phyloP scores from a whole-genome alignment of 2,888 invertebrate species.

The Tridacna gigas region DNA sequence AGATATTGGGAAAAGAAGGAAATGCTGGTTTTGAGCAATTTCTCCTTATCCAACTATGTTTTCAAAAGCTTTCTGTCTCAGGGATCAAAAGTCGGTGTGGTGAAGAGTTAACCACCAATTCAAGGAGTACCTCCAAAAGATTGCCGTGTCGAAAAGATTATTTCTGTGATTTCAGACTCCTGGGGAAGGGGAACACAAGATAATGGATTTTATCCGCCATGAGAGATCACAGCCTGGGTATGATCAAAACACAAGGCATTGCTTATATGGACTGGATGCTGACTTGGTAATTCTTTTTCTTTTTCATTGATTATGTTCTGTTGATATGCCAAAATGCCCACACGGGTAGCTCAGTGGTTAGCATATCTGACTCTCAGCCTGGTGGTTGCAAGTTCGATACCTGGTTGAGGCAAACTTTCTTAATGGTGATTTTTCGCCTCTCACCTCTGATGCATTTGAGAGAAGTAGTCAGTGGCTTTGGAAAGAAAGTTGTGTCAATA shows the following conservation, averaged over 20 bases:
- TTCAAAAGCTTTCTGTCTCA: background rate
- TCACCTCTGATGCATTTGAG: no score
- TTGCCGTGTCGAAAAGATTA: background rate
- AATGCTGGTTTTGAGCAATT: background rate
- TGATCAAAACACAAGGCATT: slow-evolving; percentile 96
- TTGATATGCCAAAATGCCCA: no score
- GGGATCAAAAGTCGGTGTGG: background rate
- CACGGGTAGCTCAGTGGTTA: no score
- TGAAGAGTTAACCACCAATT: background rate
- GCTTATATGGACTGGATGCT: slow-evolving; percentile 98
- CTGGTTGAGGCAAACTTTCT: no score
- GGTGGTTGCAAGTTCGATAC: no score
- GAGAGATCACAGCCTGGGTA: slow-evolving; percentile 93
- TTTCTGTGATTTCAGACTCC: slow-evolving; percentile 88
- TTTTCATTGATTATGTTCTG: no score
- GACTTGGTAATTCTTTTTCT: slow-evolving; percentile 88
- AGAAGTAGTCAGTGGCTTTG: no score
- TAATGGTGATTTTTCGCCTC: no score
- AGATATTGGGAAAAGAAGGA: no score
- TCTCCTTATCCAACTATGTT: background rate
- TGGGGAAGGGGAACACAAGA: slow-evolving; percentile 99
- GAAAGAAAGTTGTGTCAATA: no score
- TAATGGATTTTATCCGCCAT: slow-evolving; percentile 97
- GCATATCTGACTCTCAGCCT: no score
- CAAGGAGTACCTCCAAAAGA: background rate